A percentile compares a stretch with the other conserved stretches of the same genome.
These are phyloP conservation scores for Perdix hodgsoniae DNA, from an alignment of 2,797 vertebrate genomes.

Conservation along the genomic window DNA sequence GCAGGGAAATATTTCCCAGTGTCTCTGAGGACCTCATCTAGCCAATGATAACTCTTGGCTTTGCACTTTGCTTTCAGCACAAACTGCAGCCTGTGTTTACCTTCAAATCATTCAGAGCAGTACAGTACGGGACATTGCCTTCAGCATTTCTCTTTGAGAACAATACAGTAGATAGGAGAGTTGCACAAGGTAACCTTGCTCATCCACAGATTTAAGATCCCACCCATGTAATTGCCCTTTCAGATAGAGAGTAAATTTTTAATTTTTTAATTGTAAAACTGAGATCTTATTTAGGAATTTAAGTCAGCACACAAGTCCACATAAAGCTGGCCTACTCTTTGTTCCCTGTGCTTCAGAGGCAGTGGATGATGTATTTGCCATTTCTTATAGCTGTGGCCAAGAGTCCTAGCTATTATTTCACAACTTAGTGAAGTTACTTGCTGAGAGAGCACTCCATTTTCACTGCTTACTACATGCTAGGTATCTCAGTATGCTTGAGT, in stretches of 20 bases:
- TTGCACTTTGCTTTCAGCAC: background rate
- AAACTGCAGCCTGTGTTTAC: background rate
- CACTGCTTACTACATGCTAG: accelerated
- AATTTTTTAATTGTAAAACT: background rate
- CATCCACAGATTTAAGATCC: background rate
- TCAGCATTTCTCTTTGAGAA: background rate
- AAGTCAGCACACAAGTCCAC: background rate
- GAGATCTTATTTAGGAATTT: background rate
- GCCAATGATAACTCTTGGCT: background rate
- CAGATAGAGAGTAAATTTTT: background rate
- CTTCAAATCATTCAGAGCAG: background rate
- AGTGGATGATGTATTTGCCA: background rate
- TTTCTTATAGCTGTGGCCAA: background rate
- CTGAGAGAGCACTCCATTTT: background rate
- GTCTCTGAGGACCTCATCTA: background rate
- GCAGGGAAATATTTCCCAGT: background rate
- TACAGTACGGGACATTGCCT: background rate
- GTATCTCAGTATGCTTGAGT: background rate
- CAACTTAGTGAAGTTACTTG: accelerated
- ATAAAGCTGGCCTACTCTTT: background rate
- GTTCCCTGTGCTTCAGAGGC: background rate
- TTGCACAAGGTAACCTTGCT: background rate
- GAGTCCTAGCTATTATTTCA: background rate
- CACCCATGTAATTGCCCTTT: background rate
- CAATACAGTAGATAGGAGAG: background rate